Evolutionary conservation across 2,888 invertebrate species (phyloP), one percentile per base, ranked within the genome.

Genomic region (Drosophila mercatorum): DNA sequence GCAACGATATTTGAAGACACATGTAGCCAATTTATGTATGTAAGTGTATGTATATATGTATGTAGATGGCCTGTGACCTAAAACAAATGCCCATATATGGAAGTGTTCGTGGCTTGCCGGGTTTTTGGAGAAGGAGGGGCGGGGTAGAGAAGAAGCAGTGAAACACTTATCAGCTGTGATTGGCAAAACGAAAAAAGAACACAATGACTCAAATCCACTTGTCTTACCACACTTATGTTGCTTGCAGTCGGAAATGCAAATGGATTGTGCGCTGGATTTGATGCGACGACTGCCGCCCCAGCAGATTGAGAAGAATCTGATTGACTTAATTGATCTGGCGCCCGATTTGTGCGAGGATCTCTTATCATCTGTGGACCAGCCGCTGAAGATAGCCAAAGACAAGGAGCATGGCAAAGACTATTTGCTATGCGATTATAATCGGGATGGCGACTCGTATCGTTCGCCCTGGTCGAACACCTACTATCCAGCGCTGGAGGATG

Each of bases 391-490:
- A 89, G 98, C 98, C 71, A 96, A 96, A 93, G 99, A 99, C 93
- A 97, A 97, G 91, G 96, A 96, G 91, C 96, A 96, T 80, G 99
- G 99, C 55, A 98, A 98, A 93, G 99, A 99, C 93, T 99, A 99
- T 93, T 94, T 99, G 69, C 94, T 99, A 28, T 99, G 99, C 93
- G 99, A 99, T 94, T 99, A 99, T 92, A 99, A 99, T 93, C 95
- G 99, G 83, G 99, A 99, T 93, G 99, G 99, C 28, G 99, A 99
- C 93, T 99, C 98, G 1, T 99, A 99, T 93, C 95, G 97, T 90
- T 99, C 99, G 26, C 99, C 99, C 2, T 99, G 99, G 99, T 99
- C 98, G 80, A 99, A 99, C 93, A 97, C 97, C 0, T 99, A 99
- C 91, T 98, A 99, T 93, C 99, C 99, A 17, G 97, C 98, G 0